Evolutionary conservation across 2,888 invertebrate species (phyloP).

Genomic region (Eugnorisma glareosa): DNA sequence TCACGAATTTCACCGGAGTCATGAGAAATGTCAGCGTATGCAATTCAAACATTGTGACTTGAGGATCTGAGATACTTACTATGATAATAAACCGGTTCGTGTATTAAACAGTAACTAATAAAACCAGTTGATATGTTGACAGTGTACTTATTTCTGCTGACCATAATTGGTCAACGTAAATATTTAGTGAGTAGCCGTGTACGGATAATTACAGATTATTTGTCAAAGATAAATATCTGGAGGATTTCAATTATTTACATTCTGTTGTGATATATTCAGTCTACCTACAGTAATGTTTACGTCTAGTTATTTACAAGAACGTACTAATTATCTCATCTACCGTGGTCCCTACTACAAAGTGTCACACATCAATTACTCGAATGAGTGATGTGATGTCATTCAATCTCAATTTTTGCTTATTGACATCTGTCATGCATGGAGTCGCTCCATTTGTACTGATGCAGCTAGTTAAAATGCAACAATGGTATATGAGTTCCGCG

Average conservation of each 20-base stretch:
- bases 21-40: conserved; percentile 84
- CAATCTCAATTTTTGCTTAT: conserved; percentile 47
- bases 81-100: conserved; percentile 78
- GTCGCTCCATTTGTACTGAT: conserved; percentile 20
- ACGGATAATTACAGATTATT: conserved; percentile 77
- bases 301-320: conserved; percentile 14
- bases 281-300: conserved; percentile 11
- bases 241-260: conserved; percentile 56
- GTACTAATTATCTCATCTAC: not conserved
- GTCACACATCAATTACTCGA: conserved; percentile 47
- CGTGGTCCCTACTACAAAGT: conserved; percentile 7
- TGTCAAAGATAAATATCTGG: conserved; percentile 74
- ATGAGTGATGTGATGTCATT: conserved; percentile 55
- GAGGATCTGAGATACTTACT: conserved; percentile 73
- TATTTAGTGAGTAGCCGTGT: conserved; percentile 77
- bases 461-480: conserved; percentile 49
- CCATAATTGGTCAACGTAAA: conserved; percentile 80
- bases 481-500: conserved; percentile 36
- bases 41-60: conserved; percentile 66
- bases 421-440: conserved; percentile 53
- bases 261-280: conserved; percentile 16
- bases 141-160: conserved; percentile 75
- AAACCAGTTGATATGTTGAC: conserved; percentile 74
- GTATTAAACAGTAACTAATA: conserved; percentile 67
- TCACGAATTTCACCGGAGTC: conserved; percentile 83